These are phyloP conservation scores for Pampusana beccarii DNA, from an alignment of 2,113 vertebrate species.

Conservation along the genomic window DNA sequence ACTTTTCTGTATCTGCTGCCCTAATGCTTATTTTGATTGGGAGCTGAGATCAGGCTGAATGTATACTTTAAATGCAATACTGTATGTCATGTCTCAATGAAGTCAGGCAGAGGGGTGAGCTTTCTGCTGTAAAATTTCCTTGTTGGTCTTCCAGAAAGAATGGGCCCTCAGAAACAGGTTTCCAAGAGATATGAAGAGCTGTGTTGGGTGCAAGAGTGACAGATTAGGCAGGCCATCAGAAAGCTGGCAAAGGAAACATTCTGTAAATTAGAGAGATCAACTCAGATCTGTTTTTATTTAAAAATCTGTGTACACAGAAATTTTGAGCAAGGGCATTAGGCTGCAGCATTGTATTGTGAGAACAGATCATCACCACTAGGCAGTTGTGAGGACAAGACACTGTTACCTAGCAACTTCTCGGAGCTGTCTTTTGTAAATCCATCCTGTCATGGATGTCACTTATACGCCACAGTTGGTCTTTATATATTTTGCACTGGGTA, in stretches of 20 bases:
- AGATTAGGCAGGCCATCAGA: background rate
- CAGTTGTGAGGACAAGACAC: background rate
- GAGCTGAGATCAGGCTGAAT: background rate
- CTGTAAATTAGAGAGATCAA: background rate
- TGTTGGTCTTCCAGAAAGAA: background rate
- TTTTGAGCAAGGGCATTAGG: background rate
- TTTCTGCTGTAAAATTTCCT: background rate
- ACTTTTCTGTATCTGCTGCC: background rate
- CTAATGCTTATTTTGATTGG: background rate
- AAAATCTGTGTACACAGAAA: background rate
- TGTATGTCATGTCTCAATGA: background rate
- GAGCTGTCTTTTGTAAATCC: constrained; percentile 5
- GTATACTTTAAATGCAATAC: background rate
- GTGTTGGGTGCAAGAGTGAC: background rate
- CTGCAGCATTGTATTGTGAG: background rate
- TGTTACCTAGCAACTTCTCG: constrained; percentile 56
- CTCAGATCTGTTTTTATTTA: background rate
- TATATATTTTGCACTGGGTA: background rate
- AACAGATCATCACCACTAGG: background rate
- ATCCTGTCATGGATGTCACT: background rate
- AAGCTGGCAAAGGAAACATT: background rate
- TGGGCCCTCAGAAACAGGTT: background rate
- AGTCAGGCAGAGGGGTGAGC: background rate
- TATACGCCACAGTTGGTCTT: background rate
- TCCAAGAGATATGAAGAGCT: background rate